Conservation (phyloP, 2,797 vertebrate genomes). For the Sebastes melanostomus region DNA sequence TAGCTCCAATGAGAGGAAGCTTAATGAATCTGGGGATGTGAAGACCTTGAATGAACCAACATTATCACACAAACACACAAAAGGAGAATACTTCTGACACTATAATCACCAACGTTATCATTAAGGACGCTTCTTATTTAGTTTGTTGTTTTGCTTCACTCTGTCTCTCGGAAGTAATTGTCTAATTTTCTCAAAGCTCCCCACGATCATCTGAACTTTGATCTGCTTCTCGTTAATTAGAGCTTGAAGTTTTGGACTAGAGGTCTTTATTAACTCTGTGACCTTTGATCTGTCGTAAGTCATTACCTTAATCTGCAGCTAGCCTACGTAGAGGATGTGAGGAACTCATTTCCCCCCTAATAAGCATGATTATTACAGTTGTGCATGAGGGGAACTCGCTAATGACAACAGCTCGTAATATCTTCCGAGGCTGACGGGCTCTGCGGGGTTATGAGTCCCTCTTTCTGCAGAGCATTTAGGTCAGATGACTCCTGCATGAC, state of each 20-base stretch:
- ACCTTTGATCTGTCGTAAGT: conserved; percentile 69
- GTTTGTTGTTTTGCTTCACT: conserved; percentile 24
- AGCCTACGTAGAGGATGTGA: conserved; percentile 49
- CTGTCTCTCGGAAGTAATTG: neutral
- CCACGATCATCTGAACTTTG: conserved; percentile 25
- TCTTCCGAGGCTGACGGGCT: conserved; percentile 49
- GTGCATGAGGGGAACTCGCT: conserved; percentile 51
- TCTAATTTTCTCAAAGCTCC: conserved; percentile 28
- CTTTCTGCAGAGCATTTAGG: conserved; percentile 53
- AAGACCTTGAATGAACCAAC: conserved; percentile 33
- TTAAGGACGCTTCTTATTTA: conserved; percentile 14
- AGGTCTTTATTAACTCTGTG: conserved; percentile 65
- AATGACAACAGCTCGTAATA: conserved; percentile 67
- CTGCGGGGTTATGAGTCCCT: conserved; percentile 34
- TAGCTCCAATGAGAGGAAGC: conserved; percentile 11
- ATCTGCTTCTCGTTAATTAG: conserved; percentile 61
- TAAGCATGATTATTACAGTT: conserved; percentile 69
- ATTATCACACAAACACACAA: conserved; percentile 30
- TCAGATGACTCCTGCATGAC: conserved; percentile 60
- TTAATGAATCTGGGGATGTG: conserved; percentile 43
- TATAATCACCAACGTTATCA: conserved; percentile 27
- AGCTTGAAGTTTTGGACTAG: conserved; percentile 42
- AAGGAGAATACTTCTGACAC: conserved; percentile 6
- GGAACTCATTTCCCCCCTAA: conserved; percentile 65
- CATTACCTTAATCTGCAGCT: conserved; percentile 67